A percentile compares a stretch with the other conserved stretches of the same genome.
Evolutionary conservation across 2,888 invertebrate genomes (phyloP).

Genomic region (Aquatica leii): DNA sequence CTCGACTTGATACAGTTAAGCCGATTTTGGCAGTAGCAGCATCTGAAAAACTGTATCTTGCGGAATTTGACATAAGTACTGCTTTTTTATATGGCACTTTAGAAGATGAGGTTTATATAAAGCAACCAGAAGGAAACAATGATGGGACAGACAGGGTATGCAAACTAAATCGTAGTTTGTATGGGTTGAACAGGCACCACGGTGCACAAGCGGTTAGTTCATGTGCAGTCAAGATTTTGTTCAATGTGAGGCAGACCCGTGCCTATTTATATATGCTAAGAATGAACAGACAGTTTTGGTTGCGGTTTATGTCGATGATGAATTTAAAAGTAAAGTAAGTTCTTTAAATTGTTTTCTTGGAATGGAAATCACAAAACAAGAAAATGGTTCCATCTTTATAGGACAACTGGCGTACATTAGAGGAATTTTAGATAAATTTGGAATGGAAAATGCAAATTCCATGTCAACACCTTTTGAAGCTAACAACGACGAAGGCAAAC

Average conservation of each 20-base stretch:
- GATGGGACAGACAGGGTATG: neutral
- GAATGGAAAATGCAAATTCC: conserved; percentile 38
- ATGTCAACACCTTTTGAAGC: conserved; percentile 36
- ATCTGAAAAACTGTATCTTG: conserved; percentile 38
- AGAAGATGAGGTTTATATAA: conserved; percentile 47
- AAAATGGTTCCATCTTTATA: neutral
- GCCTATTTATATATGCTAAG: neutral
- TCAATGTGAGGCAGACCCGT: conserved; percentile 41
- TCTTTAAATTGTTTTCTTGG: neutral
- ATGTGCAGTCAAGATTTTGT: neutral
- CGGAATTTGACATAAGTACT: conserved; percentile 39
- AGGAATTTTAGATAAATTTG: conserved; percentile 8
- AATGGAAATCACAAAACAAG: neutral
- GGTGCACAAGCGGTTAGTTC: conserved; percentile 17
- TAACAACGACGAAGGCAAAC: conserved; percentile 19
- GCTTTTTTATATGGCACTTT: conserved; percentile 49
- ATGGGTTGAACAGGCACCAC: conserved; percentile 19
- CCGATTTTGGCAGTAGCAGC: neutral
- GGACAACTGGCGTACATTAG: neutral
- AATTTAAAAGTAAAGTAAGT: conserved; percentile 29
- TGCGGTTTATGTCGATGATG: conserved; percentile 49
- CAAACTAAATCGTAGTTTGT: neutral
- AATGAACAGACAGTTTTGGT: conserved; percentile 38
- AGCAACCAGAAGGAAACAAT: neutral
- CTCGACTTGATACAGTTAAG: neutral